phyloP scores from a whole-genome alignment of 2,113 vertebrate species.

The Sinocyclocheilus grahami region DNA sequence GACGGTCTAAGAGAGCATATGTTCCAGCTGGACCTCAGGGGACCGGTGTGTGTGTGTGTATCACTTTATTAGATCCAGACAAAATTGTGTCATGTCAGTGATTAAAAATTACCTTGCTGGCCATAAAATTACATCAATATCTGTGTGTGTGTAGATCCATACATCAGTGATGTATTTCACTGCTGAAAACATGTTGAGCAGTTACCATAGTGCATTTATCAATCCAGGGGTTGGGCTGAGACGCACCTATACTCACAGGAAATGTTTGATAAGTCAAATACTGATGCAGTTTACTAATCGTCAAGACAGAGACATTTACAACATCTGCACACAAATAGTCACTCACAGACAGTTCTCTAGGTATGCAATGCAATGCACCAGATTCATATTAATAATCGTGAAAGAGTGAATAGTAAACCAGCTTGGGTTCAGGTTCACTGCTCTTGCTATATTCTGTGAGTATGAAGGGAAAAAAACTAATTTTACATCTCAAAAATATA shows the following conservation, averaged over 20 bases:
- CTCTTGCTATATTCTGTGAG: background rate
- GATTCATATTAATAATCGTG: background rate
- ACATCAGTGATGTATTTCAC: background rate
- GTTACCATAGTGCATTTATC: constrained; percentile 54
- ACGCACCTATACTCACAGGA: constrained; percentile 31
- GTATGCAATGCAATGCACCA: background rate
- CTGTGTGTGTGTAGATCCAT: background rate
- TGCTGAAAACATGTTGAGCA: constrained; percentile 31
- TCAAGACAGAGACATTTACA: background rate
- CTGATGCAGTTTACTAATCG: background rate
- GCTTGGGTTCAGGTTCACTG: background rate
- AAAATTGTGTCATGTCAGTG: background rate
- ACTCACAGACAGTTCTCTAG: background rate
- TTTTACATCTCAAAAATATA: background rate
- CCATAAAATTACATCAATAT: background rate
- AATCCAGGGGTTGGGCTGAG: constrained; percentile 37
- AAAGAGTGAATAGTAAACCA: background rate
- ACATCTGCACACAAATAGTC: no score
- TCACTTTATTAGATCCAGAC: background rate
- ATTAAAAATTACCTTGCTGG: background rate
- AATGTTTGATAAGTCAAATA: constrained; percentile 27
- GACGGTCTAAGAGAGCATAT: no score
- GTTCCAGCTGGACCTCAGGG: no score
- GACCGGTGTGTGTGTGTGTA: no score
- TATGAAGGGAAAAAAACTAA: background rate